Conservation (phyloP, 2,888 invertebrate genomes). For the Lutraria lutraria region DNA sequence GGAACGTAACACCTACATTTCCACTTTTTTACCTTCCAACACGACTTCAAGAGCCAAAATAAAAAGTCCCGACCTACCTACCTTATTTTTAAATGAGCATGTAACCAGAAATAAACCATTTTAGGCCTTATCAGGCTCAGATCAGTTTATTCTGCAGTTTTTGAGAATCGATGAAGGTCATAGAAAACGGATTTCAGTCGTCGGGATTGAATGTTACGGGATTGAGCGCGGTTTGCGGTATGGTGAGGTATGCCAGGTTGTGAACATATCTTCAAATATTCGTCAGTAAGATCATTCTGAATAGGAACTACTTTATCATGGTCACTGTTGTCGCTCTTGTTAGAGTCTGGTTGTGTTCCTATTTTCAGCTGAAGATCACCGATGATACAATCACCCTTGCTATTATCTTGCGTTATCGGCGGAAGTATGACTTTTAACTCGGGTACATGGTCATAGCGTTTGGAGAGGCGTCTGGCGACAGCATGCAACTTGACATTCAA, state of each 20-base stretch:
- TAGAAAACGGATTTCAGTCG: slow-evolving; percentile 33
- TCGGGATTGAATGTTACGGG: slow-evolving; percentile 31
- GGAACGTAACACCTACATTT: no score
- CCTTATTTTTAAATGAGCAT: no score
- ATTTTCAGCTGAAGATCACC: background rate
- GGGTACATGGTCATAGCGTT: background rate
- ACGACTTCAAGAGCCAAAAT: no score
- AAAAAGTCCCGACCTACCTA: no score
- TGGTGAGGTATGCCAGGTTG: slow-evolving; percentile 45
- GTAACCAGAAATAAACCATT: no score
- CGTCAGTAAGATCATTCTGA: slow-evolving; percentile 15
- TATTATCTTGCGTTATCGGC: background rate
- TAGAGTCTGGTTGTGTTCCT: background rate
- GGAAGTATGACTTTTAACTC: background rate
- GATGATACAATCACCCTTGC: background rate
- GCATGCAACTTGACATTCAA: slow-evolving; percentile 2
- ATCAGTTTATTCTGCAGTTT: slow-evolving; percentile 40
- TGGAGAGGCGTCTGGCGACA: background rate
- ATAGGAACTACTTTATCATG: slow-evolving; percentile 19
- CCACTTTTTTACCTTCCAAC: no score
- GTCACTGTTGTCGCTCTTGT: background rate
- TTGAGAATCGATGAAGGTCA: slow-evolving; percentile 44
- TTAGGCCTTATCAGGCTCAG: no score
- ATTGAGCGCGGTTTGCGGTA: slow-evolving; percentile 43
- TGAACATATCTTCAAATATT: background rate